A percentile compares a stretch with the other conserved stretches of the same genome.
These are phyloP conservation scores for Chaetorhynchus papuensis DNA, from an alignment of 2,113 vertebrate genomes.

Conservation along the genomic window DNA sequence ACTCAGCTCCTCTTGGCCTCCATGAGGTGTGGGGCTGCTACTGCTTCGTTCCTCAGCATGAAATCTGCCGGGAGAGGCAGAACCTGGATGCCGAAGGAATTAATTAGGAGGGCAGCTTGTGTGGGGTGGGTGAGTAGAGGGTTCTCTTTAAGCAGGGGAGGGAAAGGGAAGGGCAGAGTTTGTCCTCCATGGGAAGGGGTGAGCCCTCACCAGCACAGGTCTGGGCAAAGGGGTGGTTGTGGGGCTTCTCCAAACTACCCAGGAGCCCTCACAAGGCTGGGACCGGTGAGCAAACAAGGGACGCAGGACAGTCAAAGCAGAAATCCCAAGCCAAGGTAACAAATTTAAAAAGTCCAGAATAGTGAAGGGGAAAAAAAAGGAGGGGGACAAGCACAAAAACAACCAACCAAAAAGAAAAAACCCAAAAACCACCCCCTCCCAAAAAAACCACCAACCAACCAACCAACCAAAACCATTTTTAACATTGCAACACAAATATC, in stretches of 20 bases:
- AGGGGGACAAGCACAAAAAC: not conserved
- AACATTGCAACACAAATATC: not conserved
- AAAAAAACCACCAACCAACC: too few relatives aligned
- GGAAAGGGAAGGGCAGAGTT: not conserved
- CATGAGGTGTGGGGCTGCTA: not conserved
- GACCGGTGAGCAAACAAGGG: not conserved
- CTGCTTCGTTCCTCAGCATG: not conserved
- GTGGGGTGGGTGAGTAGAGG: not conserved
- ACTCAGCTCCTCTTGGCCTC: not conserved
- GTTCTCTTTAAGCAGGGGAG: not conserved
- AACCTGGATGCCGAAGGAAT: not conserved
- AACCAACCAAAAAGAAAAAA: too few relatives aligned
- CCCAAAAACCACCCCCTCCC: too few relatives aligned
- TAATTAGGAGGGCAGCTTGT: not conserved
- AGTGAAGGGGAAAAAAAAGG: not conserved
- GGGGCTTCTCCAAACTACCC: not conserved
- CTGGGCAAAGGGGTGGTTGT: not conserved
- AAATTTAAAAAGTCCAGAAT: not conserved
- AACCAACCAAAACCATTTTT: not conserved
- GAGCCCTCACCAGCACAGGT: not conserved
- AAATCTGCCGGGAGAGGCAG: not conserved
- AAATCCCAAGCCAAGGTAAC: not conserved
- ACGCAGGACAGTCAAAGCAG: not conserved
- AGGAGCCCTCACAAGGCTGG: not conserved
- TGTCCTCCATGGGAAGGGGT: fast-evolving